These are phyloP conservation scores for Hucho hucho DNA, from an alignment of 2,113 vertebrate species.

Conservation along the genomic window DNA sequence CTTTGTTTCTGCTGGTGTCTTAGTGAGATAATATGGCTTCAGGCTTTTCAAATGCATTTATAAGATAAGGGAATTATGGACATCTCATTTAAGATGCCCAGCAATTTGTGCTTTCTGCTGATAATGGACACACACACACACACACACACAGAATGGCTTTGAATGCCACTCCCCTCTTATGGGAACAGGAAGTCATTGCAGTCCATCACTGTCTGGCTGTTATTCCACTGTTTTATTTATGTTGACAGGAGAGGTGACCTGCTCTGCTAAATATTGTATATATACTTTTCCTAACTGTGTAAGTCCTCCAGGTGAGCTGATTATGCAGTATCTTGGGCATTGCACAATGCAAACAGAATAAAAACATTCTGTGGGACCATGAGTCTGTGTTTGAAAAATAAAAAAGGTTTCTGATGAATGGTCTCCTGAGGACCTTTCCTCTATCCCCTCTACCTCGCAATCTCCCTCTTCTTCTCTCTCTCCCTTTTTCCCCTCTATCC, in stretches of 20 bases:
- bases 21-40: conserved; percentile 19
- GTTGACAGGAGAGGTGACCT: neutral
- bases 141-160: neutral
- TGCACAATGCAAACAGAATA: neutral
- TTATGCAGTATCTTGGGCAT: neutral
- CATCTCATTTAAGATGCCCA: conserved; percentile 30
- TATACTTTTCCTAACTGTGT: conserved; percentile 8
- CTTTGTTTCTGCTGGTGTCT: conserved; percentile 21
- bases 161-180: too few species aligned
- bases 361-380: conserved; percentile 1
- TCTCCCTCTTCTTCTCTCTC: neutral
- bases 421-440: conserved; percentile 8
- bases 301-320: neutral
- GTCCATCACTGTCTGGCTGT: neutral
- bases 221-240: conserved; percentile 4
- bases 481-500: neutral
- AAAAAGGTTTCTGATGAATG: conserved; percentile 6
- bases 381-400: conserved; percentile 13
- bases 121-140: conserved; percentile 30
- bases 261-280: conserved; percentile 1
- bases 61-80: conserved; percentile 54
- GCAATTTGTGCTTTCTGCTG: conserved; percentile 42
- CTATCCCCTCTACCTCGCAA: neutral
- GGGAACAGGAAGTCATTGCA: too few species aligned
- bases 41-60: conserved; percentile 52